A percentile compares a stretch with the other conserved stretches of the same genome.
These are phyloP conservation scores for Drosophila littoralis DNA, from an alignment of 1,140 invertebrate species.

Conservation along the genomic window DNA sequence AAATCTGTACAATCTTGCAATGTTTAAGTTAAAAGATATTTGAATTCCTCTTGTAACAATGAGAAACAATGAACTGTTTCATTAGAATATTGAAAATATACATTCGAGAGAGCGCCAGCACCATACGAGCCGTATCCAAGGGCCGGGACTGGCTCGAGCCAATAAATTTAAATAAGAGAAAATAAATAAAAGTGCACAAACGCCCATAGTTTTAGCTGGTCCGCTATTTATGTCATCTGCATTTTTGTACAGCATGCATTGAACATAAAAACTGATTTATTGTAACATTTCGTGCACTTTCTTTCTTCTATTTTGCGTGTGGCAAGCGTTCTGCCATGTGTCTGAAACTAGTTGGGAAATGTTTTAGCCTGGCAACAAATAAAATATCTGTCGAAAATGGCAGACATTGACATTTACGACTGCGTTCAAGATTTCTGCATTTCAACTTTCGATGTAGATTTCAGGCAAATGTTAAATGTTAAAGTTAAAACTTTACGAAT, in stretches of 20 bases:
- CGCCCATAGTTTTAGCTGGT: not conserved
- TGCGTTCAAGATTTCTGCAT: not conserved
- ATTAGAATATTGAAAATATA: too few relatives aligned
- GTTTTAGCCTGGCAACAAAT: not conserved
- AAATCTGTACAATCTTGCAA: too few relatives aligned
- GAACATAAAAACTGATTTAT: conserved; percentile 48
- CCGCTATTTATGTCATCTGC: conserved; percentile 29
- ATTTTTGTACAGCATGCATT: conserved; percentile 13
- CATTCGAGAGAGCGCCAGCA: too few relatives aligned
- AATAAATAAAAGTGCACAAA: conserved; percentile 4
- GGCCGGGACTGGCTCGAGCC: too few relatives aligned
- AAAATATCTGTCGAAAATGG: conserved; percentile 22
- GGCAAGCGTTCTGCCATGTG: conserved; percentile 8
- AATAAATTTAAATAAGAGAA: not conserved
- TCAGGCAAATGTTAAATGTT: not conserved
- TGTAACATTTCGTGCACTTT: conserved; percentile 32
- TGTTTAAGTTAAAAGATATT: too few relatives aligned
- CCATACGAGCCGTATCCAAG: too few relatives aligned
- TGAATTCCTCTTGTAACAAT: too few relatives aligned
- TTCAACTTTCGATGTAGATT: not conserved
- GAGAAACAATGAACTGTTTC: too few relatives aligned
- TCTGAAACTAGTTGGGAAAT: conserved; percentile 25
- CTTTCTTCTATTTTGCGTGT: not conserved
- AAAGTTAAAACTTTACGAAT: not conserved
- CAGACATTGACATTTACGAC: conserved; percentile 39